phyloP scores from a whole-genome alignment of 2,113 vertebrate genomes.

The Stegostoma tigrinum region DNA sequence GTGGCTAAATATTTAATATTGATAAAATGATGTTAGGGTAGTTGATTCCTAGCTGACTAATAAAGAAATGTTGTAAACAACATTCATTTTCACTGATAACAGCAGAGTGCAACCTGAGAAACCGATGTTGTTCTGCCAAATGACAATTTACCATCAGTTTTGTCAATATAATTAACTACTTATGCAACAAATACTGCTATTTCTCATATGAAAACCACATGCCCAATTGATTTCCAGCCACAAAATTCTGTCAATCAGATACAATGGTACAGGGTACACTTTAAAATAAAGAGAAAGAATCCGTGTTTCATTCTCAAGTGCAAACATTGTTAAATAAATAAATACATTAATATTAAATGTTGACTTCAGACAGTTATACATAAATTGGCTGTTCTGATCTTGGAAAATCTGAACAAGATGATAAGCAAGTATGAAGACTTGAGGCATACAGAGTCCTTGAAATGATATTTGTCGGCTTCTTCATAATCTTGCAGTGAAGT shows the following conservation, averaged over 20 bases:
- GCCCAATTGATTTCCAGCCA: not conserved
- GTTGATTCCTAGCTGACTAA: not conserved
- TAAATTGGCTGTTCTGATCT: not conserved
- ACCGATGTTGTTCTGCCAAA: not conserved
- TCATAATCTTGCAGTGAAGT: not conserved
- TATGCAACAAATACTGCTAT: not conserved
- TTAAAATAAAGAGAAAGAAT: not conserved
- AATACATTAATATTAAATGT: not conserved
- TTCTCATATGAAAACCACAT: no score
- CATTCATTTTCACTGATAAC: not conserved
- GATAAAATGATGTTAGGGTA: not conserved
- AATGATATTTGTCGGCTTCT: not conserved
- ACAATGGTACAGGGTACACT: not conserved
- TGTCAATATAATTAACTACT: not conserved
- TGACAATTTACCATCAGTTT: not conserved
- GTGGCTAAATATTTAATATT: not conserved
- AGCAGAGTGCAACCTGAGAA: not conserved
- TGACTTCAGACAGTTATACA: not conserved
- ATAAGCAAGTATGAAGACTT: not conserved
- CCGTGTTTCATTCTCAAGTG: not conserved
- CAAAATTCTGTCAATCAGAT: not conserved
- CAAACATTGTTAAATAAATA: not conserved
- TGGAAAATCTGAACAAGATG: not conserved
- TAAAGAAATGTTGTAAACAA: not conserved
- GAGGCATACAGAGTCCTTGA: not conserved